Evolutionary conservation across 2,888 invertebrate species (phyloP), one percentile per base, ranked within the genome.

Genomic region (Brachyptera putata): DNA sequence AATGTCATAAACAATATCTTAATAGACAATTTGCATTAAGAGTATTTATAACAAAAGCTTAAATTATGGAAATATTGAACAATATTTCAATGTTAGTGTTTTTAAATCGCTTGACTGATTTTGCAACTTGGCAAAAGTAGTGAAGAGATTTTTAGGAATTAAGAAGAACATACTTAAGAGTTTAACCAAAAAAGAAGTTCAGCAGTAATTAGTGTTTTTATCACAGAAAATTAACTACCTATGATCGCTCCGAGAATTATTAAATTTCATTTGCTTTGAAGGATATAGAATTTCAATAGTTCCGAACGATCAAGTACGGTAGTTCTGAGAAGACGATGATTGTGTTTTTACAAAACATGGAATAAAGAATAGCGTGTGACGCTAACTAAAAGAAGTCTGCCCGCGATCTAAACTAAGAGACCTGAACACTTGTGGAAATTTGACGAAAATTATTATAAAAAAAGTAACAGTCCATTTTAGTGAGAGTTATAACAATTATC

Each of bases 1-100:
- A n/a, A n/a, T 50, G 26, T 50, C 16, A 37, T 24, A 60, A 37
- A 60, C 60, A 49, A 53, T 22, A 55, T 55, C 43, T 16, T 39
- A 56, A 56, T 60, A 60, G 16, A 56, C 26, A 43, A 60, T 60
- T 60, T 56, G 55, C 25, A 48, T 48, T 46, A 56, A 60, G 60
- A 53, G 56, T 58, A 34, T 49, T 43, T 18, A 36, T 21, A 56
- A 30, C 14, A 39, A 1, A 41, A 55, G n/a, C 11, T 50, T 50
- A 16, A 25, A 25, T 4, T 16, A 13, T 25, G n/a, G 16, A 26
- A 25, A 26, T 30, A 24, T 25, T 24, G 50, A 30, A 48, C 21
- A 26, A 26, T 50, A 14, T 25, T 13, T 26, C 14, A 26, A 24
- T 26, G 16, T 50, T 26, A 43, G n/a, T n/a, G n/a, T n/a, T n/a